Evolutionary conservation across 2,888 invertebrate species (phyloP), one percentile per base, ranked within the genome.

Genomic region (Eutolmus rufibarbis): DNA sequence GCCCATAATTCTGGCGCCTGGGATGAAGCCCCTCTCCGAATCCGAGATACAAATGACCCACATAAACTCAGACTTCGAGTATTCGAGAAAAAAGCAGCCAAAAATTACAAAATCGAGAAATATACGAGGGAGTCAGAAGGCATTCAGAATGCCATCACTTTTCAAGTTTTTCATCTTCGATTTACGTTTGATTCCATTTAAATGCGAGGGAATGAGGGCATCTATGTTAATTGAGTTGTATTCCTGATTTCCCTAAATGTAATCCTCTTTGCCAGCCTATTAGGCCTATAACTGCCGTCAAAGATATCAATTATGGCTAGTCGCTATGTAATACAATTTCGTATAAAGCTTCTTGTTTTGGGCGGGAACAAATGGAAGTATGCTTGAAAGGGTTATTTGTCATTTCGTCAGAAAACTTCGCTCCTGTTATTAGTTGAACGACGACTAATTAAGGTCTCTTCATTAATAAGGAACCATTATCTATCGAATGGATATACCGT

Each of bases 1-100:
- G 46, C 4, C 85, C 74, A 74, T 85, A 85, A 85, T 46, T 85
- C 46, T 85, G 85, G 85, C 85, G 85, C 74, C 85, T 46, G 46
- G 85, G n/a, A 8, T 66, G 66, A 46, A 74, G 43, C 46, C 46
- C 74, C 28, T 74, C 16, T 23, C 23, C 23, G 3, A 12, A n/a
- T 28, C 12, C 23, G 37, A 85, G n/a, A 74, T 12, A 46, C 43
- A 40, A 43, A 74, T 74, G 74, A 40, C 85, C 37, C 74, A 85
- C 31, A 85, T 74, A 85, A 74, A 74, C 43, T 85, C 23, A 0
- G 40, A 28, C 28, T 66, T 66, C 66, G 66, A 66, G 66, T 66
- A 19, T 23, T 12, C 66, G 23, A 66, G 19, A 2, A 66, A 23
- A 66, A 66, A 28, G 23, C 9, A 23, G 1, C 0, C 2, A 23